phyloP scores from a whole-genome alignment of 2,797 vertebrate genomes.

The Novumbra hubbsi region DNA sequence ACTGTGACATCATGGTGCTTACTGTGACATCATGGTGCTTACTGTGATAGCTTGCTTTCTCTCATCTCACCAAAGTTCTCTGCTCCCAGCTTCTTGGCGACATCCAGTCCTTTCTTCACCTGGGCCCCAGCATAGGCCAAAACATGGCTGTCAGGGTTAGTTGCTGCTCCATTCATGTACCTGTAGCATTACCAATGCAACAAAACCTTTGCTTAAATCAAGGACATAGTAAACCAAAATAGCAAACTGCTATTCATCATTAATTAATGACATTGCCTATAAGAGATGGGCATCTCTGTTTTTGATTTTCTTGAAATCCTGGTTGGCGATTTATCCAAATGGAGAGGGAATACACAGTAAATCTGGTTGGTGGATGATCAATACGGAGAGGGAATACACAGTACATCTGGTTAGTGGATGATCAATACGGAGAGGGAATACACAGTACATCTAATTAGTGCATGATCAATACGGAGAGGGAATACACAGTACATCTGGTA shows the following conservation, averaged over 20 bases:
- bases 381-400: too few species aligned
- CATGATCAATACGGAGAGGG: too few species aligned
- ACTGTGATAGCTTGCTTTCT: background rate
- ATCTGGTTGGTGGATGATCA: too few species aligned
- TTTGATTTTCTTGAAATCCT: too few species aligned
- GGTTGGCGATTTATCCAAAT: too few species aligned
- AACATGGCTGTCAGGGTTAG: constrained; percentile 70
- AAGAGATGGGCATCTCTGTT: background rate
- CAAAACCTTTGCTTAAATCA: background rate
- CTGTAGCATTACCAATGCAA: constrained; percentile 34
- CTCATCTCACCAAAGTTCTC: constrained; percentile 64
- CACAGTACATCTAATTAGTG: too few species aligned
- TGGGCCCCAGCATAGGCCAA: constrained; percentile 67
- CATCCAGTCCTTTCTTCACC: constrained; percentile 69
- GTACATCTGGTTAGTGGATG: too few species aligned
- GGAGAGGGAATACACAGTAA: too few species aligned
- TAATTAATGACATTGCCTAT: background rate
- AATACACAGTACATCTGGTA: too few species aligned
- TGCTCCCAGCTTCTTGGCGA: constrained; percentile 69
- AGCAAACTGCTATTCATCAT: background rate
- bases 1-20: background rate
- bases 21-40: background rate
- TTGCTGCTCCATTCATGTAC: constrained; percentile 72
- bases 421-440: too few species aligned
- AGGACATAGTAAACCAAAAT: background rate